These are phyloP conservation scores for Litoditis marina DNA, from an alignment of 2,888 invertebrate species.

Conservation along the genomic window DNA sequence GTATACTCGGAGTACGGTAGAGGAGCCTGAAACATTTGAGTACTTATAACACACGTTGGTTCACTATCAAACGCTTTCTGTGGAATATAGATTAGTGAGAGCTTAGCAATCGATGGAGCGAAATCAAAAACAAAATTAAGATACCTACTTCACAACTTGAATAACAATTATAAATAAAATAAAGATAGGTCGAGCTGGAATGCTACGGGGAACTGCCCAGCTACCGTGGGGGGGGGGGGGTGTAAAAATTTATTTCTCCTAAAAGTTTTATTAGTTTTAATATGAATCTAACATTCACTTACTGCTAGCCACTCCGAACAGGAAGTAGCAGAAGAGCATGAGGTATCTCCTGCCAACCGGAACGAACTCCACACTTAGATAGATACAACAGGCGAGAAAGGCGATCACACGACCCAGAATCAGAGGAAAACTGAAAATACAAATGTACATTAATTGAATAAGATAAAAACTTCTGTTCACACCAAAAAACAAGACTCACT, in stretches of 20 bases:
- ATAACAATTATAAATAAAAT: too few species aligned
- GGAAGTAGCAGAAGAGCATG: slow-evolving; percentile 32
- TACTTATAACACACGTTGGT: too few species aligned
- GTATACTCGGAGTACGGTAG: slow-evolving; percentile 33
- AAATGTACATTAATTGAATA: too few species aligned
- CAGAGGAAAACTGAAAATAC: slow-evolving; percentile 27
- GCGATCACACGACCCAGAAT: slow-evolving; percentile 32
- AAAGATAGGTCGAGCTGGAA: too few species aligned
- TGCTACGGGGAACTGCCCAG: too few species aligned
- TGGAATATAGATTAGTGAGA: too few species aligned
- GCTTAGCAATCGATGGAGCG: background rate
- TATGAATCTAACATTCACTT: background rate
- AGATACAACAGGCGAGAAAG: slow-evolving; percentile 33
- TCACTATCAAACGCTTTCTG: too few species aligned
- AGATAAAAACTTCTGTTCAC: too few species aligned
- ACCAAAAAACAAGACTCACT: too few species aligned
- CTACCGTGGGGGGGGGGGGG: too few species aligned
- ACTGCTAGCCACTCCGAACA: slow-evolving; percentile 36
- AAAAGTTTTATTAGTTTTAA: background rate
- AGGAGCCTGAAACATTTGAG: slow-evolving; percentile 23
- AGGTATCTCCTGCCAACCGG: slow-evolving; percentile 29
- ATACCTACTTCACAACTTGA: too few species aligned
- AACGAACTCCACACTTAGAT: slow-evolving; percentile 36
- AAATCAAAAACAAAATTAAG: too few species aligned
- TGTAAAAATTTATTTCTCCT: background rate